phyloP scores from a whole-genome alignment of 92 coral and sea anemone species.

The Palythoa heliodiscus region DNA sequence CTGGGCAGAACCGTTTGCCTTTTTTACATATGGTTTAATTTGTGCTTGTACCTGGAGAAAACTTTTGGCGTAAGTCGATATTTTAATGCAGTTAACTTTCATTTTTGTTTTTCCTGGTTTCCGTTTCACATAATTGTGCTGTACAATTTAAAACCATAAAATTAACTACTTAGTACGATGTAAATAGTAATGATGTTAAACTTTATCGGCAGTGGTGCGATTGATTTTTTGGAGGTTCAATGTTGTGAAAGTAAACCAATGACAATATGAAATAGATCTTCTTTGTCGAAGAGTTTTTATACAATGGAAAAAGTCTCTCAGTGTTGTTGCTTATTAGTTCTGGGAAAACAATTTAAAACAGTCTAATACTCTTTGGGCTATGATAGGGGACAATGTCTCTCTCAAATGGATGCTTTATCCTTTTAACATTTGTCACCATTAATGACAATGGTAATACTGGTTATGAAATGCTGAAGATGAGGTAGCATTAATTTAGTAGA shows the following conservation, averaged over 20 bases:
- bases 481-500: too few species aligned
- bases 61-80: conserved; percentile 20
- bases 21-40: not conserved
- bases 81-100: not conserved
- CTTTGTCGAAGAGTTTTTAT: not conserved
- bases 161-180: not conserved
- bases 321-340: not conserved
- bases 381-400: too few species aligned
- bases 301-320: not conserved
- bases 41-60: not conserved
- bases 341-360: too few species aligned
- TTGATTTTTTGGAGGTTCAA: not conserved
- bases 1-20: not conserved
- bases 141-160: conserved; percentile 16
- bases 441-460: too few species aligned
- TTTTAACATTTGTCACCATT: too few species aligned
- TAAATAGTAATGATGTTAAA: conserved; percentile 18
- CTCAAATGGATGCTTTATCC: too few species aligned
- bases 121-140: not conserved
- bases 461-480: too few species aligned
- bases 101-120: not conserved
- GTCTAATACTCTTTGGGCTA: too few species aligned
- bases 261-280: not conserved
- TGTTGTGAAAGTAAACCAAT: not conserved
- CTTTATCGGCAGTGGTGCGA: not conserved